These are phyloP conservation scores for Tricholaema leucomelas DNA, from an alignment of 2,113 vertebrate species.

Conservation along the genomic window DNA sequence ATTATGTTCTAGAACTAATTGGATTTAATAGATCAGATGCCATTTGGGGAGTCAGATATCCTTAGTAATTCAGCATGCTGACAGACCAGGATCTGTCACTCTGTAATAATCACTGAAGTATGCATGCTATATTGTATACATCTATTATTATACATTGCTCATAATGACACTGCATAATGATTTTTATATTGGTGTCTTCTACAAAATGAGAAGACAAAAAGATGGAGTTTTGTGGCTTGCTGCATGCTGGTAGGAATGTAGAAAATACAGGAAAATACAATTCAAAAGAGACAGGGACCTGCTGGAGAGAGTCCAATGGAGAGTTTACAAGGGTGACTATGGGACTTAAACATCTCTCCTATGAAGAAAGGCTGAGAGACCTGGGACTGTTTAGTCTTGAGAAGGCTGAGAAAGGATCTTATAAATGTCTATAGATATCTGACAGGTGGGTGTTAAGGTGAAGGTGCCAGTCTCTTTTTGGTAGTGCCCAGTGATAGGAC, in stretches of 20 bases:
- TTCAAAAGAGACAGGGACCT: no score
- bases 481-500: no score
- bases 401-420: no score
- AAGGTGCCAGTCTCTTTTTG: no score
- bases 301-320: no score
- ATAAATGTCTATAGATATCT: no score
- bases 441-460: no score
- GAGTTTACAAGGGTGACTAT: no score
- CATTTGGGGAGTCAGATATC: not conserved
- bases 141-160: not conserved
- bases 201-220: not conserved
- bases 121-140: not conserved
- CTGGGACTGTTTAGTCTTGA: no score
- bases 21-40: not conserved
- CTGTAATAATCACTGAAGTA: not conserved
- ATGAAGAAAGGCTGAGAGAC: no score
- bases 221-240: not conserved
- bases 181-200: not conserved
- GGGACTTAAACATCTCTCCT: no score
- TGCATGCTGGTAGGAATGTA: not conserved
- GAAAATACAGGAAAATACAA: not conserved
- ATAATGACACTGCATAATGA: not conserved
- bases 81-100: not conserved
- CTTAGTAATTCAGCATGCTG: not conserved
- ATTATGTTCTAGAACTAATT: not conserved